These are phyloP conservation scores for Macaria liturata DNA, from an alignment of 2,888 invertebrate genomes.

Conservation along the genomic window DNA sequence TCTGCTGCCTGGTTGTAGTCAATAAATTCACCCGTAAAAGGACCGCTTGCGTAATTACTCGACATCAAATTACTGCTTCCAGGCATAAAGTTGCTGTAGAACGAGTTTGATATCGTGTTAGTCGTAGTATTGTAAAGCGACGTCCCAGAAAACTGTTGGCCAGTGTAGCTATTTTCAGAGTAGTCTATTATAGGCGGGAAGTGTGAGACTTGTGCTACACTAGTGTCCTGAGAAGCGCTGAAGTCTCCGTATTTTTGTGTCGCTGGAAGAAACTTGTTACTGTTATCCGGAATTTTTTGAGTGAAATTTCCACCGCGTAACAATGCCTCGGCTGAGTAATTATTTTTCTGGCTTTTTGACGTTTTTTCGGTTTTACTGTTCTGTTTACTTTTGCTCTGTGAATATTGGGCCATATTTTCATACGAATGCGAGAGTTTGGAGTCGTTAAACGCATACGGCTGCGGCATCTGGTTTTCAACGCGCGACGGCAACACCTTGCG, in stretches of 20 bases:
- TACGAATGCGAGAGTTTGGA: constrained; percentile 59
- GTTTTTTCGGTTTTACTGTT: constrained; percentile 62
- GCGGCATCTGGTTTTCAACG: constrained; percentile 59
- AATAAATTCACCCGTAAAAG: constrained; percentile 69
- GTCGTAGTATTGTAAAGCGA: constrained; percentile 73
- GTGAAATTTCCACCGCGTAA: constrained; percentile 67
- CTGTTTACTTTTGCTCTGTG: constrained; percentile 60
- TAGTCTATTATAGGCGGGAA: constrained; percentile 75
- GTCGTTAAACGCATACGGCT: constrained; percentile 69
- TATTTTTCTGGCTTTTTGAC: constrained; percentile 68
- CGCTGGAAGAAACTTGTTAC: constrained; percentile 60
- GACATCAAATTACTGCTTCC: constrained; percentile 70
- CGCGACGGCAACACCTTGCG: constrained; percentile 60
- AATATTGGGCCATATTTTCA: constrained; percentile 61
- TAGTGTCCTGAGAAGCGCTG: constrained; percentile 61
- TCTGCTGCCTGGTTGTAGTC: constrained; percentile 73
- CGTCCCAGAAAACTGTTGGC: constrained; percentile 74
- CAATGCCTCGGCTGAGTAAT: constrained; percentile 74
- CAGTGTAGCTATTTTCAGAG: constrained; percentile 66
- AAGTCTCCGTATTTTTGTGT: constrained; percentile 72
- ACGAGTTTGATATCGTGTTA: constrained; percentile 75
- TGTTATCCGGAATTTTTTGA: constrained; percentile 64
- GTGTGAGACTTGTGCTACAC: constrained; percentile 76
- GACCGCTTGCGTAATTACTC: constrained; percentile 65
- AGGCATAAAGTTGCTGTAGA: constrained; percentile 76